Conservation (phyloP, 2,113 vertebrate genomes). For the Butorides virescens region DNA sequence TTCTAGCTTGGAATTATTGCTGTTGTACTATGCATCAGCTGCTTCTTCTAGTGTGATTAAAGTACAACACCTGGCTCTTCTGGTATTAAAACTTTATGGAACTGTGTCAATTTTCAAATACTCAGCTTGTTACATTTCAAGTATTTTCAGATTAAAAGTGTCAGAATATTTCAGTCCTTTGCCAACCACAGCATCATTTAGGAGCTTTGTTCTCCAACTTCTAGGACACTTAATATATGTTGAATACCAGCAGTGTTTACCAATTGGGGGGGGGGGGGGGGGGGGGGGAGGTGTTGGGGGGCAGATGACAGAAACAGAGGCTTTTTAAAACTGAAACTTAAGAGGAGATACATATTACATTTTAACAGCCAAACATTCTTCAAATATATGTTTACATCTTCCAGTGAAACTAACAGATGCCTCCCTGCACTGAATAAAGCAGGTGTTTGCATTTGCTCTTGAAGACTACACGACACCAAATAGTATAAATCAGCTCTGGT, state of each 20-base stretch:
- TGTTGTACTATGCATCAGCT: neutral
- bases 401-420: neutral
- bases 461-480: neutral
- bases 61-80: constrained; percentile 12
- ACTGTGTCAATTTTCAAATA: neutral
- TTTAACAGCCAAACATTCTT: neutral
- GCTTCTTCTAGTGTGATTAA: constrained; percentile 9
- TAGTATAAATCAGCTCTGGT: neutral
- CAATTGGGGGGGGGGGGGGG: neutral
- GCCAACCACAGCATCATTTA: neutral
- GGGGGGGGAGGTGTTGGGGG: too few species aligned
- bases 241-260: neutral
- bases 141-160: neutral
- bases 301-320: neutral
- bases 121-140: neutral
- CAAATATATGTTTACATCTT: neutral
- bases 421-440: neutral
- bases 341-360: neutral
- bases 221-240: neutral
- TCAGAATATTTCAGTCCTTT: neutral
- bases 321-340: neutral
- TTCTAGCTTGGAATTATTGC: constrained; percentile 4
- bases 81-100: neutral
- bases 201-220: neutral
- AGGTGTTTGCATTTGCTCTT: neutral